These are phyloP conservation scores for Rousettus madagascariensis DNA, from an alignment of 2,797 vertebrate genomes.

Conservation along the genomic window DNA sequence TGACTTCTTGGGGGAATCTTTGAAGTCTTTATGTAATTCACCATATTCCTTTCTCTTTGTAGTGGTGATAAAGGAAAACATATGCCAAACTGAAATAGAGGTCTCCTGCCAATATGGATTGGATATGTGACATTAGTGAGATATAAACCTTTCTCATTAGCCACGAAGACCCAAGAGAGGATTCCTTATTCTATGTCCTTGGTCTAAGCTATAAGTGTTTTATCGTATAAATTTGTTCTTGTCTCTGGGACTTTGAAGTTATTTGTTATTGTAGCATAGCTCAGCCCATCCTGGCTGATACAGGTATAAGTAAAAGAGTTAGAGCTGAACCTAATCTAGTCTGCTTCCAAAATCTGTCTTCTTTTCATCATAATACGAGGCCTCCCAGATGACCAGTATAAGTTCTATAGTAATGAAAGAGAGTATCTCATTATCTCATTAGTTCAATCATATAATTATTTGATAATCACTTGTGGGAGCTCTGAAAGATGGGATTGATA, in stretches of 20 bases:
- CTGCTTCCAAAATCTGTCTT: not conserved
- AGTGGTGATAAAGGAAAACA: not conserved
- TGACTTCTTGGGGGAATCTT: not conserved
- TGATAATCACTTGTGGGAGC: not conserved
- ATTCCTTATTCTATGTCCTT: not conserved
- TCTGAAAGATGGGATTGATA: not conserved
- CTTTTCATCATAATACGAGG: not conserved
- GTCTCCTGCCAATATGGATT: not conserved
- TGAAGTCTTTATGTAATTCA: not conserved
- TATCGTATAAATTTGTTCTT: not conserved
- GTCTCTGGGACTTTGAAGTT: not conserved
- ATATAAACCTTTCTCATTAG: not conserved
- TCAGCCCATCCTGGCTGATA: not conserved
- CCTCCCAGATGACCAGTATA: not conserved
- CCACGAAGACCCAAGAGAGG: not conserved
- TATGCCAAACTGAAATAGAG: not conserved
- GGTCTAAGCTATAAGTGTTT: not conserved
- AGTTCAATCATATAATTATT: not conserved
- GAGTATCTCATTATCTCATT: not conserved
- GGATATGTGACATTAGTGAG: not conserved
- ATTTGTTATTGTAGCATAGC: not conserved
- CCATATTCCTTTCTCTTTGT: not conserved
- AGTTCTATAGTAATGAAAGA: not conserved
- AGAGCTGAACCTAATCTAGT: conserved; percentile 6
- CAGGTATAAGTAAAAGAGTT: not conserved